A percentile compares a stretch with the other conserved stretches of the same genome.
phyloP scores from a whole-genome alignment of 2,797 vertebrate species.

The Sebastes jordani region DNA sequence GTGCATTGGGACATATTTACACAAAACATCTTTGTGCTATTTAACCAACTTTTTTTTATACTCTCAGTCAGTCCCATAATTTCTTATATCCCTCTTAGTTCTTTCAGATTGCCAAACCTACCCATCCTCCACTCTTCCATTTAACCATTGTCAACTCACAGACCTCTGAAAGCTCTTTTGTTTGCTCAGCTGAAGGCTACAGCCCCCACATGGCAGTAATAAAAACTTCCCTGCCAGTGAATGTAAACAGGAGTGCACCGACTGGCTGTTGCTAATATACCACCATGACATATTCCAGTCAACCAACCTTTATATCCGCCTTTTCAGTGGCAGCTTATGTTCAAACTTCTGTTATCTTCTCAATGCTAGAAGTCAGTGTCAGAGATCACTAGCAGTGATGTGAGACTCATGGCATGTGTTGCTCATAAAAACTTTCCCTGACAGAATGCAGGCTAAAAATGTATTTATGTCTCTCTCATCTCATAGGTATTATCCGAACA shows the following conservation, averaged over 20 bases:
- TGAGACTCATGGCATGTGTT: constrained; percentile 4
- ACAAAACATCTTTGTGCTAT: not conserved
- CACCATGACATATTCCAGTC: constrained; percentile 55
- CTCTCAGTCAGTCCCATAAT: not conserved
- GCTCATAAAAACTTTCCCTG: constrained; percentile 4
- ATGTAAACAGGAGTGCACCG: constrained; percentile 60
- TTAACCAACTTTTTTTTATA: not conserved
- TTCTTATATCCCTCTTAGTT: not conserved
- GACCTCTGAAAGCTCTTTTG: constrained; percentile 64
- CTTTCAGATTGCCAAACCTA: not conserved
- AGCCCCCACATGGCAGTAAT: constrained; percentile 64
- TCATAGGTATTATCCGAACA: constrained; percentile 90
- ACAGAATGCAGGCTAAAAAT: constrained; percentile 2
- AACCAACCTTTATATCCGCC: not conserved
- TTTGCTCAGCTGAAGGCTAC: constrained; percentile 78
- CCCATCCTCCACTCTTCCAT: constrained; percentile 46
- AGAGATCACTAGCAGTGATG: constrained; percentile 12
- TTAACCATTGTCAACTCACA: constrained; percentile 52
- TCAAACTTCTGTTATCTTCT: constrained; percentile 7
- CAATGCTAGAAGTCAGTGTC: constrained; percentile 8
- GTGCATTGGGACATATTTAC: not conserved
- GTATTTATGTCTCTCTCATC: constrained; percentile 16
- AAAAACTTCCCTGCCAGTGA: constrained; percentile 29
- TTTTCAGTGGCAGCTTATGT: constrained; percentile 19
- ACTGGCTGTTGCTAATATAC: constrained; percentile 53